Evolutionary conservation across 2,888 invertebrate species (phyloP).

Genomic region (Patella ulyssiponensis): DNA sequence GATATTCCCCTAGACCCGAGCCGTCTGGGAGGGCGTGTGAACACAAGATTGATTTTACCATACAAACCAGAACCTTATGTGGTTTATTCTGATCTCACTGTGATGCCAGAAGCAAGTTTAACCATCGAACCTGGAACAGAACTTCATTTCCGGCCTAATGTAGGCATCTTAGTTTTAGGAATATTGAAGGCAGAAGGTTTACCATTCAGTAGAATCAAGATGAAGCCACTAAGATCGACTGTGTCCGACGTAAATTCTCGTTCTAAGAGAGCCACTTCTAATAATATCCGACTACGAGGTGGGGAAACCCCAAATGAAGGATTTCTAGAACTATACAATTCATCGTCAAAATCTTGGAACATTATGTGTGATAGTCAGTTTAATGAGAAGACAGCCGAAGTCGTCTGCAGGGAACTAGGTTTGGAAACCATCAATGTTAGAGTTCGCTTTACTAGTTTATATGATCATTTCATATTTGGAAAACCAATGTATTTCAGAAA

Average conservation of each 20-base stretch:
- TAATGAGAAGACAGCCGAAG: conserved; percentile 96
- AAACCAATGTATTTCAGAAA: conserved; percentile 68
- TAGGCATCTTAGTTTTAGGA: conserved; percentile 95
- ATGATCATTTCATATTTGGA: conserved; percentile 68
- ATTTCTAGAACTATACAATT: conserved; percentile 94
- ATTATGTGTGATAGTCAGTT: conserved; percentile 96
- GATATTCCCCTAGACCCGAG: conserved; percentile 53
- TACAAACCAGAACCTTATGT: conserved; percentile 58
- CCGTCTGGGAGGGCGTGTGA: conserved; percentile 75
- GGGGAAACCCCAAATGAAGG: conserved; percentile 81
- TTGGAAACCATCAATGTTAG: conserved; percentile 90
- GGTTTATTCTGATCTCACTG: conserved; percentile 90
- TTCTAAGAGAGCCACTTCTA: conserved; percentile 15
- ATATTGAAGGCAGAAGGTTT: conserved; percentile 87
- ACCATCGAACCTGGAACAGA: conserved; percentile 90
- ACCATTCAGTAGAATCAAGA: conserved; percentile 53
- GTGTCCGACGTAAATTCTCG: background rate
- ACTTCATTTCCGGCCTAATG: conserved; percentile 94
- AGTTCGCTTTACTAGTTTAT: conserved; percentile 79
- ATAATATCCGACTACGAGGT: conserved; percentile 80
- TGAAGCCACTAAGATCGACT: conserved; percentile 39
- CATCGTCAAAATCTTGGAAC: conserved; percentile 95
- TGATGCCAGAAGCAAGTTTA: conserved; percentile 93
- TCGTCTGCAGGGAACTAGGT: conserved; percentile 94
- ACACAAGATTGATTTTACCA: conserved; percentile 74